Base-by-base conservation (phyloP, 2,888 invertebrate genomes). In the Luperina nickerlii region DNA sequence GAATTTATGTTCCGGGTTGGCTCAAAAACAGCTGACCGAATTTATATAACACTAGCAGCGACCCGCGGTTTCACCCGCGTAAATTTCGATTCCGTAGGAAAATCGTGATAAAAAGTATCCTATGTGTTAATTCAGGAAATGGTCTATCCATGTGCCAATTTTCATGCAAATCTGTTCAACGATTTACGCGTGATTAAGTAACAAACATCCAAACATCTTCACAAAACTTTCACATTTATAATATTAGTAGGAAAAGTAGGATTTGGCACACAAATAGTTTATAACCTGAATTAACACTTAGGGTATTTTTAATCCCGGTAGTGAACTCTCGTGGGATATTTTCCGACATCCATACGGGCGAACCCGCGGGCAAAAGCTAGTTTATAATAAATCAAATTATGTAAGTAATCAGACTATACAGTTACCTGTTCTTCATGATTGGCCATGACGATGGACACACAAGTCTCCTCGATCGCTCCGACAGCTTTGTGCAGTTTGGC, bases 351-450 rank as follows among this genome's bases (percentile, higher is more conserved):
- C 1, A 24, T 0, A 9, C 24, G n/a, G 9, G 57, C 4, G 11
- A 60, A 13, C 24, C 57, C 11, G n/a, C n/a, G 11, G n/a, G 57
- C n/a, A n/a, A 11, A n/a, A 57, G 57, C 24, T 13, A 11, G 4
- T n/a, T 60, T 60, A 60, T 57, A n/a, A n/a, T 57, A n/a, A 57
- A 27, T 62, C 13, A 69, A 24, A 51, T 69, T 4, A 69, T 15
- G 8, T n/a, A 71, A 60, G 7, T 60, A n/a, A 74, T 51, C 24
- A 11, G 48, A 48, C 2, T 51, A 11, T 15, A 7, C 7, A 70
- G 24, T 82, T 87, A 96, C 96, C 93, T 94, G 92, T 27, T 93
- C 93, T 4, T 88, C 81, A 1, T 92, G 81, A 0, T 82, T 89
- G 0, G 90, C 82, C 51, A 91, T 91, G 60, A 95, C 91, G 68